phyloP scores from a whole-genome alignment of 2,888 invertebrate genomes.

The Petrolisthes manimaculis region DNA sequence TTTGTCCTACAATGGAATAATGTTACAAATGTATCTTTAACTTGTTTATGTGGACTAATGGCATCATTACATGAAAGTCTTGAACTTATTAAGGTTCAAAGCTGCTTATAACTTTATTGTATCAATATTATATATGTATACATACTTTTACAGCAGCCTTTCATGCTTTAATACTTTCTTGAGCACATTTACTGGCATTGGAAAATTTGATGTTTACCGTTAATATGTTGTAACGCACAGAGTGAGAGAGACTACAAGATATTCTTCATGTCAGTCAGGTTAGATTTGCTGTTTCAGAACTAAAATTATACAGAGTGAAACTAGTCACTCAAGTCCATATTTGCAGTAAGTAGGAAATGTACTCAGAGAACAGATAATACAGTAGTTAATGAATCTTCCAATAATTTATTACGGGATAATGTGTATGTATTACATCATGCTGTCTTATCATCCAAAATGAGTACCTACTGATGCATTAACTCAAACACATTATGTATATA shows the following conservation, averaged over 20 bases:
- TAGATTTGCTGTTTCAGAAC: neutral
- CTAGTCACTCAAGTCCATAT: neutral
- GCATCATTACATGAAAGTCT: no score
- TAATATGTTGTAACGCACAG: neutral
- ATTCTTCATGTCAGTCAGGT: neutral
- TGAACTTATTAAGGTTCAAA: no score
- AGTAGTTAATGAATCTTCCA: neutral
- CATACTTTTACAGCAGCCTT: no score
- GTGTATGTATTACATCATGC: conserved; percentile 1
- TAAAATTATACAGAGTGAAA: neutral
- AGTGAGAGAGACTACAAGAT: neutral
- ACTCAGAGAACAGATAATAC: neutral
- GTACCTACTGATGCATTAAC: conserved; percentile 9
- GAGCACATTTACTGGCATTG: neutral
- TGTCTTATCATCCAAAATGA: neutral
- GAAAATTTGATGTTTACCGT: neutral
- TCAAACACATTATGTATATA: neutral
- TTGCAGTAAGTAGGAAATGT: conserved; percentile 1
- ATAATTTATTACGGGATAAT: neutral
- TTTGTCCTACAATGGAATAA: no score
- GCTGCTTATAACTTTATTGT: no score
- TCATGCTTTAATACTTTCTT: neutral
- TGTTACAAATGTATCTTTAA: no score
- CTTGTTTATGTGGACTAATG: no score
- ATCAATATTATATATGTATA: no score